A percentile compares a stretch with the other conserved stretches of the same genome.
phyloP scores from a whole-genome alignment of 2,888 invertebrate genomes.

The Eretmocerus hayati region DNA sequence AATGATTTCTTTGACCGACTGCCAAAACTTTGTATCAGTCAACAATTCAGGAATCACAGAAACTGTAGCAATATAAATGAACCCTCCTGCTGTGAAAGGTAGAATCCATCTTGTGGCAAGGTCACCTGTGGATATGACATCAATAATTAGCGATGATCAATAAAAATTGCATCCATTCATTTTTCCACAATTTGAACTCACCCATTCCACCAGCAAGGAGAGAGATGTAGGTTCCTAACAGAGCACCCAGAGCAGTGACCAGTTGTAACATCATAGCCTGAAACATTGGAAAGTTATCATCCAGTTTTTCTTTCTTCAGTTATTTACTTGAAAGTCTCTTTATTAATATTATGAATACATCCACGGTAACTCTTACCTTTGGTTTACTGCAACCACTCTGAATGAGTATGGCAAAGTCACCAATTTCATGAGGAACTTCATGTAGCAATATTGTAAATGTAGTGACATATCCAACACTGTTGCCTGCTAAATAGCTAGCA shows the following conservation, averaged over 20 bases:
- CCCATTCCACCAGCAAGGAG: conserved; percentile 69
- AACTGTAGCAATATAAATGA: conserved; percentile 99
- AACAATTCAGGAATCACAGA: conserved; percentile 96
- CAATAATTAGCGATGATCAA: too few species aligned
- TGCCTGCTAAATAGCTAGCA: conserved; percentile 90
- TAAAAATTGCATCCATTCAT: neutral
- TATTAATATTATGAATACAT: neutral
- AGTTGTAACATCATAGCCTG: conserved; percentile 91
- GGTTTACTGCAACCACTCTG: conserved; percentile 91
- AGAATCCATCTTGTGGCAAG: conserved; percentile 81
- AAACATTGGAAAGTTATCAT: conserved; percentile 6
- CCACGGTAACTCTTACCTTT: conserved; percentile 52
- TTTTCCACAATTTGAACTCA: conserved; percentile 28
- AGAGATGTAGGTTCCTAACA: conserved; percentile 87
- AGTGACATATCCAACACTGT: conserved; percentile 79
- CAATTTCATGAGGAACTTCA: conserved; percentile 99
- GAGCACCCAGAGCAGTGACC: conserved; percentile 88
- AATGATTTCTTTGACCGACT: conserved; percentile 84
- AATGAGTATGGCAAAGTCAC: conserved; percentile 97
- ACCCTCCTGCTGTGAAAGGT: conserved; percentile 98
- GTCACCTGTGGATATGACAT: conserved; percentile 45
- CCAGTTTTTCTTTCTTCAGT: neutral
- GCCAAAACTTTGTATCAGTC: conserved; percentile 77
- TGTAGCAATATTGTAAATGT: conserved; percentile 94
- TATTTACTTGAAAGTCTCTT: too few species aligned